Evolutionary conservation across 2,113 vertebrate genomes (phyloP), one percentile per base, ranked within the genome.

Genomic region (Fregata magnificens): DNA sequence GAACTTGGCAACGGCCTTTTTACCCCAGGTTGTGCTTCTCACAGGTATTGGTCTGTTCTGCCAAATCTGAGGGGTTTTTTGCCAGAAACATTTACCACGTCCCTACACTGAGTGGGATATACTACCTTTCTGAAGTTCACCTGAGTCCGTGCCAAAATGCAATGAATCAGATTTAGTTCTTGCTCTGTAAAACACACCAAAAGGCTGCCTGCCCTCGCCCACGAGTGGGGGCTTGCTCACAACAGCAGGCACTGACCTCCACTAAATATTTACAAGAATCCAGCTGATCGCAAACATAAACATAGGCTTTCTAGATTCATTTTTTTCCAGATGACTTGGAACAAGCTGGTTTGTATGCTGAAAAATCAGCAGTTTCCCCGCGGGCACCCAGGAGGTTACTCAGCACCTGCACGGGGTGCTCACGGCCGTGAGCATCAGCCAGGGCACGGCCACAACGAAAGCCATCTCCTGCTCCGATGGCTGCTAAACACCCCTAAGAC

Each of bases 361-460:
- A 52, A 76, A 62, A 50, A 10, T 2, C 44, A 49, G 22, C 79
- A 65, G 53, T 59, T 56, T 45, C 63, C 65, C 44, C 1, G 0
- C 3, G 1, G 25, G 45, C 29, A 67, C 28, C 5, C 47, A 32
- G 45, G 50, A 34, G 56, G 21, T 70, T 36, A 6, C 31, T 55
- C 7, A 40, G 36, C 11, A 28, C 2, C 61, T 13, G 38, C 31
- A 5, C 12, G 17, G 24, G 38, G 36, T 9, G 31, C 36, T 28
- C 6, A 2, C 3, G 4, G 6, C 53, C 11, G 0, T 0, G 6
- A 53, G 56, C 59, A 70, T 11, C n/a, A 58, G 34, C 8, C 9
- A 3, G 29, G 21, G 28, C n/a, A 20, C 28, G n/a, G 40, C 45
- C 28, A 11, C 11, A 5, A 38, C 3, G 1, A 44, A 34, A 80